Evolutionary conservation across 92 coral and sea anemone genomes (phyloP), one percentile per base, ranked within the genome.

Genomic region (Porites divaricata): DNA sequence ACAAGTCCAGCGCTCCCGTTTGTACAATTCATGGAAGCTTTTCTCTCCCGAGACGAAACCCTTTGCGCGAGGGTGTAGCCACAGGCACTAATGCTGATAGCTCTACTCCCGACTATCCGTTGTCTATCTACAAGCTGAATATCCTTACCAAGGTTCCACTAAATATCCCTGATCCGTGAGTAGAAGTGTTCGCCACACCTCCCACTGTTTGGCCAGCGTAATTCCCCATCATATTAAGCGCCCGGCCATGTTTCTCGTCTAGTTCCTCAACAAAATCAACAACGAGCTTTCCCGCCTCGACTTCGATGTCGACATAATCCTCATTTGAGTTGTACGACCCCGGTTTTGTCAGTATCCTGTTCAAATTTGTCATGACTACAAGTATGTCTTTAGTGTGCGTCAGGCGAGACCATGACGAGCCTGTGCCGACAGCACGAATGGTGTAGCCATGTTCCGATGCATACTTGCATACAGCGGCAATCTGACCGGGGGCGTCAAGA

Each of bases 131-230:
- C 45, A 35, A 35, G 45, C 45, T 35, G 45, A 35, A 35, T 35
- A 35, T 19, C 9, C 81, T 87, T 35, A 87, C 90, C 83, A 87
- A 14, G n/a, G 90, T 87, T 57, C 90, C 90, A 58, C 74, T 81
- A 14, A 81, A 87, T 25, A 64, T 22, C 14, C 90, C 84, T 25
- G 90, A 87, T 15, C 90, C 87, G 15, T 87, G 90, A 20, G 90
- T 87, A 6, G 90, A 87, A 4, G 90, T 87, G 73, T 48, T 87
- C 11, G 87, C 81, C 25, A 87, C 90, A 1, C 90, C 90, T 16
- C 77, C 90, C 15, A 87, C 88, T 8, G 90, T 87, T 54, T 87
- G 90, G 8, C 90, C 90, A 12, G 90, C 90, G 87, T 87, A 87
- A 76, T 87, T 87, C 4, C 90, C 90, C 26, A 87, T 87, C 87